phyloP scores from a whole-genome alignment of 2,888 invertebrate species.

The Drosophila histrio region DNA sequence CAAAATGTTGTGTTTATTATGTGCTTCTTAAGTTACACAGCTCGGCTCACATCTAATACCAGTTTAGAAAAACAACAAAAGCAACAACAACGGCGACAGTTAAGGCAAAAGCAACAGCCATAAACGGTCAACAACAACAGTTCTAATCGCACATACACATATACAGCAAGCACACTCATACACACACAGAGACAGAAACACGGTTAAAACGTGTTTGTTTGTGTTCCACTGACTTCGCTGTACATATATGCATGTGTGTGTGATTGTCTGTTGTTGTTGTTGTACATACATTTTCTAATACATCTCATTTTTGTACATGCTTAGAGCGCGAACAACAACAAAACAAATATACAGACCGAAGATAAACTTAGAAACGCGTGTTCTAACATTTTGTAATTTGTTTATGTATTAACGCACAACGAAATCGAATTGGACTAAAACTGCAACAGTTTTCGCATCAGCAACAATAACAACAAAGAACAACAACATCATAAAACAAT shows the following conservation, averaged over 20 bases:
- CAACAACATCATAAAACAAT: conserved; percentile 15
- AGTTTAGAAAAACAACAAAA: conserved; percentile 41
- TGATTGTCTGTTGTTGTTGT: conserved; percentile 1
- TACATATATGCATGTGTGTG: conserved; percentile 14
- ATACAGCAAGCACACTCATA: conserved; percentile 19
- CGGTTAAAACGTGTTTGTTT: conserved; percentile 52
- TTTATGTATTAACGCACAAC: conserved; percentile 16
- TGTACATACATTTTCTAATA: conserved; percentile 42
- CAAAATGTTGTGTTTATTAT: conserved; percentile 32
- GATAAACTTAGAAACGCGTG: conserved; percentile 10
- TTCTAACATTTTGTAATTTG: conserved; percentile 13
- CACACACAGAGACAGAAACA: conserved; percentile 24
- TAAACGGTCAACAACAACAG: conserved; percentile 50
- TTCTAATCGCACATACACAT: conserved; percentile 55
- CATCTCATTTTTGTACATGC: conserved; percentile 28
- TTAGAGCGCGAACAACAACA: conserved; percentile 31
- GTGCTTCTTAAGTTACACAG: conserved; percentile 44
- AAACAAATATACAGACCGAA: conserved; percentile 21
- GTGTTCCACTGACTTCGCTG: conserved; percentile 40
- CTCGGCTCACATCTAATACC: conserved; percentile 46
- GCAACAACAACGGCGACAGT: conserved; percentile 20
- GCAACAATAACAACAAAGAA: conserved; percentile 14
- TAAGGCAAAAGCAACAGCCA: conserved; percentile 25
- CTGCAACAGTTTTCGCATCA: conserved; percentile 2
- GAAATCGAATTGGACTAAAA: conserved; percentile 31